Conservation (phyloP, 1,140 invertebrate genomes). For the Diachasma alloeum region DNA sequence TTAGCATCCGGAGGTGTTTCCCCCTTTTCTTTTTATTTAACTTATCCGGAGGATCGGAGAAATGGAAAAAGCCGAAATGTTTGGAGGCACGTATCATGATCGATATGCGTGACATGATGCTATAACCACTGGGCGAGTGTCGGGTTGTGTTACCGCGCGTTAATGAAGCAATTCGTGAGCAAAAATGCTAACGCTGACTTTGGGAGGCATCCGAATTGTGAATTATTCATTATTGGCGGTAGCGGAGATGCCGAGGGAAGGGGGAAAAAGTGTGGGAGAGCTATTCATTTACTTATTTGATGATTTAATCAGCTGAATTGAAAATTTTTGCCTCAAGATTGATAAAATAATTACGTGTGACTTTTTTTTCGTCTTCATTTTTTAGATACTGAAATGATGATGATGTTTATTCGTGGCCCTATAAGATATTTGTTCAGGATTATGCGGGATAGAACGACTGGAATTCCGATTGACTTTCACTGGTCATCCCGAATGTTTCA, state of each 20-base stretch:
- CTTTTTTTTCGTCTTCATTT: too few relatives aligned
- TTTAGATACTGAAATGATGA: neutral
- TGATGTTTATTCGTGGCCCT: neutral
- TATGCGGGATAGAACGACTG: neutral
- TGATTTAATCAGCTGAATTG: too few relatives aligned
- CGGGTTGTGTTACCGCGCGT: slow-evolving; percentile 8
- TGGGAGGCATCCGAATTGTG: slow-evolving; percentile 30
- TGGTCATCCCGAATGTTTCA: neutral
- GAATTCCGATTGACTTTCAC: neutral
- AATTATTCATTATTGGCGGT: slow-evolving; percentile 46
- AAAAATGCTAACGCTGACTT: slow-evolving; percentile 43
- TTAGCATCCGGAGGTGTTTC: too few relatives aligned
- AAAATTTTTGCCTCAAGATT: too few relatives aligned
- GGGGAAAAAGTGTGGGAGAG: slow-evolving; percentile 3
- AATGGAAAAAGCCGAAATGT: slow-evolving; percentile 10
- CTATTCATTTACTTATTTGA: neutral
- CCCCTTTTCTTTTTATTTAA: too few relatives aligned
- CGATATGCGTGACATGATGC: slow-evolving; percentile 42
- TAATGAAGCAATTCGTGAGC: slow-evolving; percentile 56
- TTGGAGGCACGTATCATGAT: slow-evolving; percentile 25
- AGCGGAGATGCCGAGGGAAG: neutral
- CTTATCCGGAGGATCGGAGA: neutral
- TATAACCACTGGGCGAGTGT: neutral
- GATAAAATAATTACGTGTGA: too few relatives aligned
- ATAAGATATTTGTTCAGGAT: neutral